Evolutionary conservation across 2,888 invertebrate genomes (phyloP).

Genomic region (Melangyna quadrimaculata): DNA sequence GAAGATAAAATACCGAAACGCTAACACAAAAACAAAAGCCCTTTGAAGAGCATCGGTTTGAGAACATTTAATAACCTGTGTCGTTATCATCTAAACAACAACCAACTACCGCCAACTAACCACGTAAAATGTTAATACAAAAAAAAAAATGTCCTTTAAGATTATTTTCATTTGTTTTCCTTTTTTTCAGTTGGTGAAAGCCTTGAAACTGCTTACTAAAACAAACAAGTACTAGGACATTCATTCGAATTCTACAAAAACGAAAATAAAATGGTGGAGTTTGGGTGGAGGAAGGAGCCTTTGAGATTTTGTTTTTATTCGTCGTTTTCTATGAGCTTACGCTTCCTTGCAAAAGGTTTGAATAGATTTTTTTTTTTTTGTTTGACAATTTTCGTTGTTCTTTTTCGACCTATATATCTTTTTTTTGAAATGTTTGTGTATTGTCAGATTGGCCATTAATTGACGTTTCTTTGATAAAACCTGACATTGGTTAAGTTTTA

Average conservation of each 20-base stretch:
- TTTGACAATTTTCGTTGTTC: conserved; percentile 17
- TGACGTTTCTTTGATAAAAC: conserved; percentile 57
- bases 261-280: background rate
- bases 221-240: conserved; percentile 10
- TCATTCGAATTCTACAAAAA: background rate
- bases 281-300: background rate
- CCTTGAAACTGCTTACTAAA: background rate
- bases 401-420: background rate
- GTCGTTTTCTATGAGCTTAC: background rate
- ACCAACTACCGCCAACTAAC: background rate
- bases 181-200: background rate
- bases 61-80: conserved; percentile 28
- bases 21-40: background rate
- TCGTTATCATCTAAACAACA: background rate
- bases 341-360: background rate
- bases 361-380: background rate
- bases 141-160: conserved; percentile 16
- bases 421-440: conserved; percentile 1
- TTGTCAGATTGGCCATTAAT: conserved; percentile 54
- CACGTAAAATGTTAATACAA: background rate
- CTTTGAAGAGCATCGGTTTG: conserved; percentile 27
- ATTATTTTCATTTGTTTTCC: background rate
- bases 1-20: background rate
- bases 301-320: background rate
- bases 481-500: background rate